Base-by-base conservation (phyloP, 1,140 invertebrate species). In the Formica exsecta region DNA sequence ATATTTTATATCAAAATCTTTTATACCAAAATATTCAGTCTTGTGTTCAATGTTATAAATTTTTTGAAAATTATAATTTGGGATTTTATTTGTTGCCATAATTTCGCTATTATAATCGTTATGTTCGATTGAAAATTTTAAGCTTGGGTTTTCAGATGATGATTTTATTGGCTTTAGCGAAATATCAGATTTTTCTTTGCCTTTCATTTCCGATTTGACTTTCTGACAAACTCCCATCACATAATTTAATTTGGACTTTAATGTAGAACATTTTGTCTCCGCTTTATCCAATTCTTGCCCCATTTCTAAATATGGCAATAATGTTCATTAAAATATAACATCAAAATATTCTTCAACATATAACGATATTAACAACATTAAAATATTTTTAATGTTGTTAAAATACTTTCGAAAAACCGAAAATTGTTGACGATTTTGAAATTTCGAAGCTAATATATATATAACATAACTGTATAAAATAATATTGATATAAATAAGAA, bases 211-310 rank as follows among this genome's bases (percentile, higher is more conserved):
- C 64, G 70, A 75, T 44, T 85, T 80, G 7, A 64, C 86, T 5
- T 86, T 74, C 16, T 68, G 87, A 64, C 93, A 95, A n/a, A 93
- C 64, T 51, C 87, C 91, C 87, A 95, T 95, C 92, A 95, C 92
- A 41, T 92, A 92, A 86, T 95, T 92, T 54, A 95, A 88, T 86
- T 95, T 93, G 25, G 89, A 91, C 73, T 95, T 94, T 44, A 95
- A 85, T 0, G 91, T 92, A 22, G 93, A 92, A 29, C 93, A 95
- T 89, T 92, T 92, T 22, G 86, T 92, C 83, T 95, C 94, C 0
- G 95, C 94, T 51, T 90, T 89, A 84, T 95, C 89, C 22, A 95
- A 85, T 54, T 94, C 92, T 87, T 95, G 90, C 51, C 91, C 92
- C 0, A 95, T 90, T 89, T 94, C 95, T 95, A 86, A 22, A 89